phyloP scores from a whole-genome alignment of 2,888 invertebrate species.

The Lochmaea crataegi region DNA sequence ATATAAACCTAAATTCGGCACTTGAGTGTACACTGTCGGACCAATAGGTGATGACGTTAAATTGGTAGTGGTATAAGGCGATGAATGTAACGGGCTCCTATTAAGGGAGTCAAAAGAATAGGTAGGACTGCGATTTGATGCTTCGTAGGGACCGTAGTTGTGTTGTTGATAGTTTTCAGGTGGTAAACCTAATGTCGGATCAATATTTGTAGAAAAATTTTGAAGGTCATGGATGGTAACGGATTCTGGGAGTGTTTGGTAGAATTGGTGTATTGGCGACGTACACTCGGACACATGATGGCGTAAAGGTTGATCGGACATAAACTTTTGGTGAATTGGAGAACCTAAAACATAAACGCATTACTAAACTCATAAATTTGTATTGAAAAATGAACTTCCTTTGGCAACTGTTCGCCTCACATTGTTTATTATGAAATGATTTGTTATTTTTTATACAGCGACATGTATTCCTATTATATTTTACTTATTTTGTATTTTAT shows the following conservation, averaged over 20 bases:
- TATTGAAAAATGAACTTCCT: too few species aligned
- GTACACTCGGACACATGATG: conserved; percentile 61
- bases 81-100: conserved; percentile 52
- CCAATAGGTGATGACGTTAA: conserved; percentile 57
- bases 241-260: conserved; percentile 63
- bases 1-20: conserved; percentile 57
- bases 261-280: conserved; percentile 73
- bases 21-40: conserved; percentile 53
- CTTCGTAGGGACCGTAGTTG: conserved; percentile 49
- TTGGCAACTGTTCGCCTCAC: too few species aligned
- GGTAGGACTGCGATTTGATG: conserved; percentile 46
- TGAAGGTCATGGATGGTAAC: conserved; percentile 66
- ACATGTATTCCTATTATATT: too few species aligned
- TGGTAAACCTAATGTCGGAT: conserved; percentile 55
- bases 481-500: too few species aligned
- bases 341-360: conserved; percentile 65
- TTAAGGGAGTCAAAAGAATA: conserved; percentile 43
- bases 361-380: background rate
- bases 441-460: too few species aligned
- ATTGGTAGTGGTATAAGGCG: conserved; percentile 60
- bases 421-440: background rate
- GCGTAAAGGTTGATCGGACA: conserved; percentile 55
- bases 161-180: conserved; percentile 51
- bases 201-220: conserved; percentile 46
- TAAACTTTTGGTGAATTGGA: conserved; percentile 71